A percentile compares a stretch with the other conserved stretches of the same genome.
Evolutionary conservation across 2,113 vertebrate genomes (phyloP).

Genomic region (Gallinago jamesoni): DNA sequence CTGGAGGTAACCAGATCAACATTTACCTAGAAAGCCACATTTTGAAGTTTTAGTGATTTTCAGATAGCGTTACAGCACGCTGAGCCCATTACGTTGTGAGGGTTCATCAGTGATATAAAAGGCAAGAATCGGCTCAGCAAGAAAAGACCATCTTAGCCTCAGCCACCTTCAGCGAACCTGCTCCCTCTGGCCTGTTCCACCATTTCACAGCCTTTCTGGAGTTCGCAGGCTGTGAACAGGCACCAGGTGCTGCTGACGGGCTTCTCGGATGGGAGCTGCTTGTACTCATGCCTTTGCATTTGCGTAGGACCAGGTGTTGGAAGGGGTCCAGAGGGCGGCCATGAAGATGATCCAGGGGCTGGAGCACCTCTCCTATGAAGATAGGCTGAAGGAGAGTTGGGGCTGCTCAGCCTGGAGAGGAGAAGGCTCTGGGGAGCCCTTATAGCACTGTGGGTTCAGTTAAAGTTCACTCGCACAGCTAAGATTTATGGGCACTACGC

Average conservation of each 20-base stretch:
- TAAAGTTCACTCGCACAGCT: too few species aligned
- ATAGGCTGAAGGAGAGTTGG: too few species aligned
- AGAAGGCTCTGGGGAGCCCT: too few species aligned
- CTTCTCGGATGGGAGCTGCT: not conserved
- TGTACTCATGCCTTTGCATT: accelerated
- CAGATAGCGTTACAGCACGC: not conserved
- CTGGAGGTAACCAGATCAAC: not conserved
- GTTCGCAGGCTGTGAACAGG: not conserved
- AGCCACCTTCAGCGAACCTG: not conserved
- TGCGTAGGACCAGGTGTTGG: not conserved
- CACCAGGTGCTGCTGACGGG: not conserved
- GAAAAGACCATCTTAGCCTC: not conserved
- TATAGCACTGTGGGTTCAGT: too few species aligned
- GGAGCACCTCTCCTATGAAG: too few species aligned
- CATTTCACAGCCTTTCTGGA: not conserved
- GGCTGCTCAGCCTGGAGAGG: too few species aligned
- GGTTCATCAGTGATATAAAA: not conserved
- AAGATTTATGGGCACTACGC: too few species aligned
- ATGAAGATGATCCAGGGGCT: too few species aligned
- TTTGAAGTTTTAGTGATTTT: not conserved
- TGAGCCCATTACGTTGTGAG: not conserved
- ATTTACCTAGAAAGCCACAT: not conserved
- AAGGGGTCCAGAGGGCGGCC: too few species aligned
- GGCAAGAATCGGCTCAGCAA: not conserved
- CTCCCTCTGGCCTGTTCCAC: not conserved